Evolutionary conservation across 2,113 vertebrate genomes (phyloP), one percentile per base, ranked within the genome.

Genomic region (Terrapene triunguis): DNA sequence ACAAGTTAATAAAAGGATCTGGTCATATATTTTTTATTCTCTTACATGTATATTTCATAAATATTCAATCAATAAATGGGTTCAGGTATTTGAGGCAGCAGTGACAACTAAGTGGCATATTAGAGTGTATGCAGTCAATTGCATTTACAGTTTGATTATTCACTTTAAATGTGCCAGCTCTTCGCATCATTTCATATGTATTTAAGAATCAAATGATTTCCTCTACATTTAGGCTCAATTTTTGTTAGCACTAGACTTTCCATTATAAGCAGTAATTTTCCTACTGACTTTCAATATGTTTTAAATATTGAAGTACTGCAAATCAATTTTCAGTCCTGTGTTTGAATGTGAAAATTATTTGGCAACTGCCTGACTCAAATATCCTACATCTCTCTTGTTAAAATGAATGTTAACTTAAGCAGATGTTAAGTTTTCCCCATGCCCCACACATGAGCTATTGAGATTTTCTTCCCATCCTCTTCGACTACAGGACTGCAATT

Each of bases 401-500:
- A 89, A 90, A 85, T 53, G 89, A 92, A 38, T 2, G 1, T 27
- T 53, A 32, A 62, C 81, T 62, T 76, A 35, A 79, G 22, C 5
- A 72, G 87, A 44, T 29, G 21, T 13, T 80, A 59, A 51, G 50
- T 81, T 4, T 47, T 4, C 8, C 82, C 78, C 22, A 50, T 8
- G 14, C 44, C 84, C 72, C 65, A 79, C 8, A 5, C 14, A n/a
- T 3, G 2, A 53, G 54, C 50, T 85, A 1, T 4, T 50, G 35
- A 89, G n/a, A 50, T 25, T 1, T 4, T 29, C 1, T 16, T 44
- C 84, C 82, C 38, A 24, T 51, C 13, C 17, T 80, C 32, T 80
- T 87, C 92, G 4, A 48, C 51, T 51, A 81, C 50, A 12, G 55
- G 85, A 80, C 88, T 79, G 86, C 83, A 93, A 94, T 96, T 97